phyloP scores from a whole-genome alignment of 2,113 vertebrate genomes.

The Sphaerodactylus townsendi region DNA sequence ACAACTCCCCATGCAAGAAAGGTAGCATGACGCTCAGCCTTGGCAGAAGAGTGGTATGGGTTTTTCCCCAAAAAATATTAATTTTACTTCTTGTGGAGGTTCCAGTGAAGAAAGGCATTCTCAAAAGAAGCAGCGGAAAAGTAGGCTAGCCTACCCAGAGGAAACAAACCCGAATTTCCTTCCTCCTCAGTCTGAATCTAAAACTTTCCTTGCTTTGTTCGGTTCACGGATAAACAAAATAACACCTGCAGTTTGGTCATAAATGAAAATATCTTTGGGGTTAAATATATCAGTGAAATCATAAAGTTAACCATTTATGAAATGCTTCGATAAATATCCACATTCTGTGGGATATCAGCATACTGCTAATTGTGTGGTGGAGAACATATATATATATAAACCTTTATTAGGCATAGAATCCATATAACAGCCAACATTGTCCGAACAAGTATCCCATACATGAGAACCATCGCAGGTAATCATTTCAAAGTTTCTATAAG shows the following conservation, averaged over 20 bases:
- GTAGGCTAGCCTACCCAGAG: background rate
- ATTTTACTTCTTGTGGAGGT: background rate
- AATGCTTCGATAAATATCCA: conserved; percentile 21
- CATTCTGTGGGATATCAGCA: background rate
- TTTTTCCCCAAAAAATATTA: too few species aligned
- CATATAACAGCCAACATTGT: too few species aligned
- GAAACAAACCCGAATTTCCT: conserved; percentile 63
- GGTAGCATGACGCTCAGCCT: background rate
- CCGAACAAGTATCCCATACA: too few species aligned
- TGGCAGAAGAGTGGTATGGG: background rate
- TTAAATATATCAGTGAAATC: conserved; percentile 56
- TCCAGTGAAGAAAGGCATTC: background rate
- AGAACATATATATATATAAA: too few species aligned
- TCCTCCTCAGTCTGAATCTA: conserved; percentile 49
- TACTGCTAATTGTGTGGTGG: background rate
- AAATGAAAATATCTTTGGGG: conserved; percentile 41
- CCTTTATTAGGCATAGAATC: too few species aligned
- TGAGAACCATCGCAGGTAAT: too few species aligned
- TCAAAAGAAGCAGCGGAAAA: conserved; percentile 19
- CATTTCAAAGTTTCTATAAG: too few species aligned
- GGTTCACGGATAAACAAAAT: conserved; percentile 57
- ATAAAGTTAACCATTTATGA: conserved; percentile 34
- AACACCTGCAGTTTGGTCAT: conserved; percentile 67
- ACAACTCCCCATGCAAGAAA: background rate
- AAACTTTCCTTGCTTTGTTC: conserved; percentile 73